phyloP scores from a whole-genome alignment of 2,797 vertebrate species.

The Eleutherodactylus coqui region DNA sequence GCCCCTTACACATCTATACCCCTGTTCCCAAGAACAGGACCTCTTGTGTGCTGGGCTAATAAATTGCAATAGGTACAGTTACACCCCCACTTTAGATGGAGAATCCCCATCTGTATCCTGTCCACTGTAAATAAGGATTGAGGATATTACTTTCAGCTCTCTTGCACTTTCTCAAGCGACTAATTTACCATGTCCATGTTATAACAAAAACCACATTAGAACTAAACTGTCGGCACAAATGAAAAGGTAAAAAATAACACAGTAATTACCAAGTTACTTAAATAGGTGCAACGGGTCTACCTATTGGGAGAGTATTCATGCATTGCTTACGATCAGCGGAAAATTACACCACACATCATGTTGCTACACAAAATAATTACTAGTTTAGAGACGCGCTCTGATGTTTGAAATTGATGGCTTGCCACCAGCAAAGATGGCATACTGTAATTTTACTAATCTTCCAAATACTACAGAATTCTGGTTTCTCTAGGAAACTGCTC shows the following conservation, averaged over 20 bases:
- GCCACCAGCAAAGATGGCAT: constrained; percentile 38
- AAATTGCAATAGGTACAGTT: neutral
- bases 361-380: constrained; percentile 57
- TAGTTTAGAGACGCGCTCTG: constrained; percentile 28
- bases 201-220: constrained; percentile 21
- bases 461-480: constrained; percentile 1
- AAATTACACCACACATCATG: constrained; percentile 58
- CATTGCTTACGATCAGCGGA: constrained; percentile 25
- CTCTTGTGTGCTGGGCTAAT: neutral
- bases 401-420: constrained; percentile 47
- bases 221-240: constrained; percentile 23
- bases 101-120: neutral
- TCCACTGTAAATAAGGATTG: neutral
- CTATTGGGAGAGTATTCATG: constrained; percentile 42
- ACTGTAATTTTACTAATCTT: constrained; percentile 46
- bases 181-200: neutral
- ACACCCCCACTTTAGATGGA: neutral
- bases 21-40: neutral
- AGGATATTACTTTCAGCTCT: neutral
- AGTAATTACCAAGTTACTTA: constrained; percentile 49
- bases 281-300: constrained; percentile 31
- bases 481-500: neutral
- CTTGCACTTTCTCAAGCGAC: neutral
- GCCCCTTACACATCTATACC: too few species aligned
- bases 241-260: constrained; percentile 17